These are phyloP conservation scores for Conomelus anceps DNA, from an alignment of 2,888 invertebrate genomes.

Conservation along the genomic window DNA sequence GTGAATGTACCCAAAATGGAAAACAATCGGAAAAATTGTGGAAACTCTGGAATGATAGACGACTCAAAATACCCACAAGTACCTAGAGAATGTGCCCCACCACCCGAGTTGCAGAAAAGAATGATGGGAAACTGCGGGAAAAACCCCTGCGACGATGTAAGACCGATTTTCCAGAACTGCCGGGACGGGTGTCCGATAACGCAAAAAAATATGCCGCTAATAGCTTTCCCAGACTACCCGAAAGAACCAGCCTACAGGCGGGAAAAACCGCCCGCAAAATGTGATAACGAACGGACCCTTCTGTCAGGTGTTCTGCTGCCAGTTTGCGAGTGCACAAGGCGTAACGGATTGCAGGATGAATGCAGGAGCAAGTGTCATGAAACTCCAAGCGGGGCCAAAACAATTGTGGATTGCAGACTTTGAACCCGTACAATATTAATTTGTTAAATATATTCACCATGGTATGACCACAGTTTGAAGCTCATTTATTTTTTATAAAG, in stretches of 20 bases:
- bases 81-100: no score
- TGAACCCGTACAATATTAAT: no score
- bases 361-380: neutral
- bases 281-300: neutral
- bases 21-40: no score
- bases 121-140: neutral
- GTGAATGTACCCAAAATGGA: no score
- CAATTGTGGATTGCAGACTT: no score
- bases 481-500: no score
- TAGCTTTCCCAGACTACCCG: neutral
- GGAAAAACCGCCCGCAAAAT: neutral
- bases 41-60: no score
- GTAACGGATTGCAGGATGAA: neutral
- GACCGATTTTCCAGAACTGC: neutral
- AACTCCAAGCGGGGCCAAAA: neutral
- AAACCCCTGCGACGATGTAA: neutral
- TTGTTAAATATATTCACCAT: no score
- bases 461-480: no score
- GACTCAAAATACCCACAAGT: no score
- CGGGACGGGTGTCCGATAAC: neutral
- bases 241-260: neutral
- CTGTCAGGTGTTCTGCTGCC: neutral
- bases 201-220: neutral
- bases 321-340: neutral
- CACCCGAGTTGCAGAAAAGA: no score